Evolutionary conservation across 2,797 vertebrate species (phyloP), one percentile per base, ranked within the genome.

Genomic region (Anguilla anguilla): DNA sequence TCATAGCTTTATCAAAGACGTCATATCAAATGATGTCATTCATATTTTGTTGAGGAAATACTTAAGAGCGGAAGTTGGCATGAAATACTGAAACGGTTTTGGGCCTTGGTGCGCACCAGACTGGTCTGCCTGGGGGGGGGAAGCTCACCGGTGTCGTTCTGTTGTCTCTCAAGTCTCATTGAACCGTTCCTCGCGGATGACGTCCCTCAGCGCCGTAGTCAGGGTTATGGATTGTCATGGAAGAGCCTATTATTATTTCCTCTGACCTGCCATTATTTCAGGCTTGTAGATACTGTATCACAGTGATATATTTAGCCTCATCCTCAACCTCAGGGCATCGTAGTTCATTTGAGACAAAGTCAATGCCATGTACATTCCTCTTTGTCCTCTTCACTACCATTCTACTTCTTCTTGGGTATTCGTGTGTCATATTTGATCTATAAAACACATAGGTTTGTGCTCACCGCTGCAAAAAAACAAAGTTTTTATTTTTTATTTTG

Each of bases 281-380:
- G 77, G 7, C 39, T 46, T 51, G 39, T 9, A 81, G 77, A 81
- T 81, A 81, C 43, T 49, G 17, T 81, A 49, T 81, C 77, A 81
- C 46, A 25, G 35, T 19, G 77, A 81, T 81, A 81, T 81, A 81
- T 81, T 81, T 81, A 81, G 77, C 77, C 43, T 25, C 17, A 25
- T 49, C 17, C 19, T 81, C 31, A 19, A 81, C 77, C 77, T 49
- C 39, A 25, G 77, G 77, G 17, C 77, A 81, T 46, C 19, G 49
- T 51, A 51, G 43, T 81, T 81, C 77, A 81, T 81, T 81, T 51
- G 77, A 81, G 77, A 81, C 46, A 81, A 81, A 81, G 77, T 81
- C 77, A 28, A 81, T 49, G 77, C 6, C 77, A 81, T 11, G 43
- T 49, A 49, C 22, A 49, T 46, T 51, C 46, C 77, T 1, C 19